These are phyloP conservation scores for Leptinotarsa juncta DNA, from an alignment of 2,888 invertebrate genomes.

Conservation along the genomic window DNA sequence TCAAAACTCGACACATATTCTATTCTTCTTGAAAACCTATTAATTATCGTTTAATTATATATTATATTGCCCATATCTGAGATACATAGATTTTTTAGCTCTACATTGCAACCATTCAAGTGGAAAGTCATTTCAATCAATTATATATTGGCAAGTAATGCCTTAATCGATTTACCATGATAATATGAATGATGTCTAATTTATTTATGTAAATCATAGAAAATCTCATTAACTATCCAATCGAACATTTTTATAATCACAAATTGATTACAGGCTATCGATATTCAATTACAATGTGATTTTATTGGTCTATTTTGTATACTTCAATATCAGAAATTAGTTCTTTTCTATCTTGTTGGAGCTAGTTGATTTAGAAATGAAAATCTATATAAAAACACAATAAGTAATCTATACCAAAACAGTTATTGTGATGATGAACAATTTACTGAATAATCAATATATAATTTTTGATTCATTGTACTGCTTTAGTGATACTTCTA, in stretches of 20 bases:
- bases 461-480: too few relatives aligned
- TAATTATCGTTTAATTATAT: not conserved
- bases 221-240: not conserved
- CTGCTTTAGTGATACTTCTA: too few relatives aligned
- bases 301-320: not conserved
- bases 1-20: not conserved
- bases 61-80: not conserved
- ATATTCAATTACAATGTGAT: not conserved
- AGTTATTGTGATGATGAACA: too few relatives aligned
- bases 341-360: not conserved
- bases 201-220: constrained; percentile 5
- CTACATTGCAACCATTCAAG: not conserved
- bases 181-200: constrained; percentile 11
- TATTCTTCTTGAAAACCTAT: not conserved
- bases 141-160: constrained; percentile 13
- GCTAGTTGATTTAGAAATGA: not conserved
- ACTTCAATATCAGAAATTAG: not conserved
- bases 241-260: not conserved
- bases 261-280: not conserved
- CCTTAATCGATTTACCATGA: constrained; percentile 8
- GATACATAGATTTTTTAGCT: not conserved
- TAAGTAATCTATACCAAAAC: too few relatives aligned
- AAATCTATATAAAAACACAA: too few relatives aligned
- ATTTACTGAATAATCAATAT: too few relatives aligned
- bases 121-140: constrained; percentile 12